A percentile compares a stretch with the other conserved stretches of the same genome.
Evolutionary conservation across 2,113 vertebrate species (phyloP).

Genomic region (Electrona antarctica): DNA sequence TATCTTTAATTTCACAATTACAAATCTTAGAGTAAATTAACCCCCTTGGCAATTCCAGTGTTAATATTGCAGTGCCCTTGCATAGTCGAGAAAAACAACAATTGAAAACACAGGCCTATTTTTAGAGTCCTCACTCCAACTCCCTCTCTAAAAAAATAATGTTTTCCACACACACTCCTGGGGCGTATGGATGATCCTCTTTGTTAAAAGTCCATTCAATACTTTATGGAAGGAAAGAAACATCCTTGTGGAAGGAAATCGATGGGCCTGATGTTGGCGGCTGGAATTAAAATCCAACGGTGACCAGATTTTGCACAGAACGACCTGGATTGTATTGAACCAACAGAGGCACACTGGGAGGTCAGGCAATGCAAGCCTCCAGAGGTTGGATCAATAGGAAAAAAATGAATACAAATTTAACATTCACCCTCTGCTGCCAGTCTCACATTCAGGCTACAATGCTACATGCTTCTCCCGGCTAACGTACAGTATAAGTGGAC

Average conservation of each 20-base stretch:
- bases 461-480: conserved; percentile 17
- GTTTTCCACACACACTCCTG: conserved; percentile 55
- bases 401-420: conserved; percentile 34
- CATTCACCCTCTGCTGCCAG: conserved; percentile 60
- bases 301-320: conserved; percentile 56
- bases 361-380: conserved; percentile 55
- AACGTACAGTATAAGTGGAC: conserved; percentile 24
- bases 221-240: conserved; percentile 66
- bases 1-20: conserved; percentile 77
- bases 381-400: conserved; percentile 70
- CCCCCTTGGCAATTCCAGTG: conserved; percentile 68
- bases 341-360: conserved; percentile 44
- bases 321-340: conserved; percentile 65
- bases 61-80: conserved; percentile 69
- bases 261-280: conserved; percentile 70
- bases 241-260: conserved; percentile 73
- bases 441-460: conserved; percentile 41
- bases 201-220: conserved; percentile 74
- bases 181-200: conserved; percentile 70
- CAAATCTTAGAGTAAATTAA: conserved; percentile 68
- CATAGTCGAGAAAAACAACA: conserved; percentile 60
- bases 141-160: background rate
- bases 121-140: conserved; percentile 50
- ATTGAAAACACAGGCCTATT: conserved; percentile 50
- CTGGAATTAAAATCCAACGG: conserved; percentile 66